These are phyloP conservation scores for Catharus bicknelli DNA, from an alignment of 2,113 vertebrate genomes.

Conservation along the genomic window DNA sequence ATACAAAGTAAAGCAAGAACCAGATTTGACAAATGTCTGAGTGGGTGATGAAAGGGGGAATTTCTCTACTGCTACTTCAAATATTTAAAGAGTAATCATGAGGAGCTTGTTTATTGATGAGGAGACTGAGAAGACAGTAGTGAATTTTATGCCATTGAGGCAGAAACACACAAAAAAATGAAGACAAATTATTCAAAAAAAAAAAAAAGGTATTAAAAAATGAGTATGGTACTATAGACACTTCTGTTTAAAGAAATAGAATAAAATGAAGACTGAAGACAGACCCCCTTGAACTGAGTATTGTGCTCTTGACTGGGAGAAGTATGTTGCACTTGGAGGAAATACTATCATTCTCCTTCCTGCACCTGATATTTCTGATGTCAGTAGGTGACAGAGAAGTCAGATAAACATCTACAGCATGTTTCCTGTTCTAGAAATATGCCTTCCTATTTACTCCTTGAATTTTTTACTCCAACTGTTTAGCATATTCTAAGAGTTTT, in stretches of 20 bases:
- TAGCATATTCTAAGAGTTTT: background rate
- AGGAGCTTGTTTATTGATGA: background rate
- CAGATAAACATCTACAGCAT: background rate
- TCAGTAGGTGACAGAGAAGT: background rate
- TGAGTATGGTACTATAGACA: background rate
- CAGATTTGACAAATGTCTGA: background rate
- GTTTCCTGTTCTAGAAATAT: background rate
- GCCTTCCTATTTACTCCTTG: background rate
- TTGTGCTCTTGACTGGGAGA: background rate
- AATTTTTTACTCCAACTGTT: background rate
- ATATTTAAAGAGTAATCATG: background rate
- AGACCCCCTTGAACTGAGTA: background rate
- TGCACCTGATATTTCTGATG: background rate
- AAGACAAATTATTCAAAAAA: background rate
- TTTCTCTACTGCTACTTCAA: background rate
- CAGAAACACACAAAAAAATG: background rate
- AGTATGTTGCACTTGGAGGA: fast-evolving
- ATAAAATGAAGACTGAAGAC: background rate
- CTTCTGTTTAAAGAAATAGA: background rate
- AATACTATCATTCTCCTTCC: background rate
- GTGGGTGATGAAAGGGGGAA: background rate
- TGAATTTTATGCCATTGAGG: background rate
- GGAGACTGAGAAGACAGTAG: background rate
- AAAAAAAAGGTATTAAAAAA: background rate
- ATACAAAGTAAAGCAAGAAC: background rate